phyloP scores from a whole-genome alignment of 92 coral and sea anemone species.

The Porites evermanni region DNA sequence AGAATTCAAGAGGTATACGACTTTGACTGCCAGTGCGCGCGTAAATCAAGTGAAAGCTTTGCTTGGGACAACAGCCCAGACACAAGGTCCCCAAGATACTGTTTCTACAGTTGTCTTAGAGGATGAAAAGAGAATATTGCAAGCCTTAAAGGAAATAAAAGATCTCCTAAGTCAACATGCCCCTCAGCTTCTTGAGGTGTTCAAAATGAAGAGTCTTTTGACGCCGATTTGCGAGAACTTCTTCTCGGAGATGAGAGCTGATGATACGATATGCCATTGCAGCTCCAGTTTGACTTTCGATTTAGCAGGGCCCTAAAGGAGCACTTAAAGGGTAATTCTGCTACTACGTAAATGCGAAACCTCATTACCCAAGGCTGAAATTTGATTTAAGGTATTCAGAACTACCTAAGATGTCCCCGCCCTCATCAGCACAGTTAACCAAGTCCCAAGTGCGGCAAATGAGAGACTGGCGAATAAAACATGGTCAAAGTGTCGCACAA shows the following conservation, averaged over 20 bases:
- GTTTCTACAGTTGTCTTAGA: slow-evolving; percentile 51
- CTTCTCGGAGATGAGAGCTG: slow-evolving; percentile 44
- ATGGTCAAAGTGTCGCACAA: no score
- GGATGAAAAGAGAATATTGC: slow-evolving; percentile 49
- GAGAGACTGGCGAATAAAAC: slow-evolving; percentile 10
- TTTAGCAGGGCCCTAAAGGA: slow-evolving; percentile 35
- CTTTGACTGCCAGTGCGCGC: slow-evolving; percentile 46
- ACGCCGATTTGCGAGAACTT: slow-evolving; percentile 37
- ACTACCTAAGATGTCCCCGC: slow-evolving; percentile 25
- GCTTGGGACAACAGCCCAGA: slow-evolving; percentile 50
- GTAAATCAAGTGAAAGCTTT: slow-evolving; percentile 41
- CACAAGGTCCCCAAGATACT: slow-evolving; percentile 49
- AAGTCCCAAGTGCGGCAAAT: slow-evolving; percentile 35
- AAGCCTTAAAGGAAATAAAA: slow-evolving; percentile 41
- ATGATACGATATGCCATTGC: slow-evolving; percentile 43
- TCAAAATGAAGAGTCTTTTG: slow-evolving; percentile 39
- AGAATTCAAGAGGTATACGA: slow-evolving; percentile 29
- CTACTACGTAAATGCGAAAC: background rate
- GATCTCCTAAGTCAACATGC: slow-evolving; percentile 9
- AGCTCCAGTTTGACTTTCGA: slow-evolving; percentile 55
- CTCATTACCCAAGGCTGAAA: slow-evolving; percentile 40
- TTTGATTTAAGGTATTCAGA: slow-evolving; percentile 25
- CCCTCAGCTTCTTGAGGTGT: slow-evolving; percentile 47
- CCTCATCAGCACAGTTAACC: slow-evolving; percentile 27
- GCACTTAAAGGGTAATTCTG: slow-evolving; percentile 36